A percentile compares a stretch with the other conserved stretches of the same genome.
These are phyloP conservation scores for Prunella fulvescens DNA, from an alignment of 2,113 vertebrate species.

Conservation along the genomic window DNA sequence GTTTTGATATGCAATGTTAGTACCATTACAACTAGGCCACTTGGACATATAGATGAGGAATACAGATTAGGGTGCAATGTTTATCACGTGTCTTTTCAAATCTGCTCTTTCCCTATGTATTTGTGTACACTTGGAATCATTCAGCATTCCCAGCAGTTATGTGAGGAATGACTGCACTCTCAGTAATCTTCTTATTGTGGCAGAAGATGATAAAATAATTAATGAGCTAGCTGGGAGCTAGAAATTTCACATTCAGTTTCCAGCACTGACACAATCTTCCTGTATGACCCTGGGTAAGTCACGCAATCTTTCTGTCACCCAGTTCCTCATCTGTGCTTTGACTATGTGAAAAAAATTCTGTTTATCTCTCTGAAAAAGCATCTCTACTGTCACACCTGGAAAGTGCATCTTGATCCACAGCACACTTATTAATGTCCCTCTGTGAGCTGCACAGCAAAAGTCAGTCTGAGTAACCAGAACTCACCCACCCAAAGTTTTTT, in stretches of 20 bases:
- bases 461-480: neutral
- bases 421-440: neutral
- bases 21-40: neutral
- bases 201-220: neutral
- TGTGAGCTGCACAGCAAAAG: neutral
- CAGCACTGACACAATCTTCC: conserved; percentile 11
- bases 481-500: neutral
- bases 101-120: neutral
- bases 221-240: neutral
- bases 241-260: conserved; percentile 7
- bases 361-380: neutral
- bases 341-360: neutral
- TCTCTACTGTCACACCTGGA: neutral
- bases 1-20: neutral
- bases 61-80: neutral
- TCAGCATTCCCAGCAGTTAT: neutral
- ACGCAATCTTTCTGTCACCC: neutral
- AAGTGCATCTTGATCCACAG: neutral
- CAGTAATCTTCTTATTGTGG: neutral
- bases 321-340: conserved; percentile 24
- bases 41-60: neutral
- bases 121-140: neutral
- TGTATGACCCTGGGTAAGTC: neutral
- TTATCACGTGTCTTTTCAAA: neutral
- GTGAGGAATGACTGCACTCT: neutral